Evolutionary conservation across 2,888 invertebrate genomes (phyloP), one percentile per base, ranked within the genome.

Genomic region (Campoplex capitator): DNA sequence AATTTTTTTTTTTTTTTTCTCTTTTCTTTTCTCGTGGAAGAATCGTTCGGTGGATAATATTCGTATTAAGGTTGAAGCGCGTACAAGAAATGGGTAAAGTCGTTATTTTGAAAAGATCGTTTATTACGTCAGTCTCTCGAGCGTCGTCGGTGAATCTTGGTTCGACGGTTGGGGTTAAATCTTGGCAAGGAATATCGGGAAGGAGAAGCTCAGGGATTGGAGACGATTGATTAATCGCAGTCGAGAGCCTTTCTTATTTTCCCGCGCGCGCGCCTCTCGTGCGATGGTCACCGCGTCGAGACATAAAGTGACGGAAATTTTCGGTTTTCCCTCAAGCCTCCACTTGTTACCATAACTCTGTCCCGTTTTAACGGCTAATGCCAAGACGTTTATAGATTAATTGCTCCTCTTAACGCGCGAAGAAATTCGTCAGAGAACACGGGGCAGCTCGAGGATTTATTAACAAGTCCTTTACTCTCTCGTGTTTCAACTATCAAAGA

Each of bases 361-460:
- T n/a, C 67, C 71, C 62, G 70, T 23, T 70, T 78, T 83, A 71
- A 83, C 86, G 74, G 70, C 83, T 75, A 84, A 83, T 84, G 86
- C 86, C 86, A 84, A 83, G 80, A 86, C 83, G 76, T 84, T 86
- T 83, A 86, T 81, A 83, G 86, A 81, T 81, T 86, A 83, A 83
- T 83, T 77, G 80, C 77, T 38, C 54, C 81, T 77, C 76, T 58
- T 62, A 45, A 76, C 73, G 65, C 51, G 45, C 54, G 38, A 67
- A 75, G 73, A 74, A 83, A 83, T 83, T 85, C 78, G 68, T 71
- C 76, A 54, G 76, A n/a, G 70, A 35, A 75, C 62, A 38, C n/a
- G 56, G 32, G 51, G 28, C 42, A 16, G 48, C 73, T 71, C 71
- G 54, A 35, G 56, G 56, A 68, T 68, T 68, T 68, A 68, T 54